Conservation (phyloP, 2,113 vertebrate species). For the Bambusicola thoracicus region DNA sequence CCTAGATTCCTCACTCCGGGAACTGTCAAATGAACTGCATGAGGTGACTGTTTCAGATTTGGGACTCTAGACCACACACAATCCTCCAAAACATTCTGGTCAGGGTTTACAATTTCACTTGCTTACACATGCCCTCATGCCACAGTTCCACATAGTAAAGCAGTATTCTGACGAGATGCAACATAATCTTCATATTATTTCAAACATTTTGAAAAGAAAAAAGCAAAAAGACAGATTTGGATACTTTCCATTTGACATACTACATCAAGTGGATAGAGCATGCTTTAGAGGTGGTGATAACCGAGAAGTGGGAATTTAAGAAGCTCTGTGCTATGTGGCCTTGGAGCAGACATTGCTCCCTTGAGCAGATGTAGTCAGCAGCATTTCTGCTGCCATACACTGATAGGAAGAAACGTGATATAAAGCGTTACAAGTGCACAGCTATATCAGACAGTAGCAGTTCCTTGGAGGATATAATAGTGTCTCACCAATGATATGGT, state of each 20-base stretch:
- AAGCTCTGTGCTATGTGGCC: background rate
- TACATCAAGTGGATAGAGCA: background rate
- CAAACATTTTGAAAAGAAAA: background rate
- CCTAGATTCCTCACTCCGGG: background rate
- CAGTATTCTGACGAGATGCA: background rate
- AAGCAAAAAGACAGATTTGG: background rate
- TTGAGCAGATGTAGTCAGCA: background rate
- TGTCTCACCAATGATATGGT: background rate
- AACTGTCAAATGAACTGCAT: background rate
- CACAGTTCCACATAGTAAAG: background rate
- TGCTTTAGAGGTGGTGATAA: background rate
- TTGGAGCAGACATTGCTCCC: too few species aligned
- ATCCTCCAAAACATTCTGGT: background rate
- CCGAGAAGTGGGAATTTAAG: background rate
- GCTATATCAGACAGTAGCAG: background rate
- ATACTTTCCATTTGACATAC: background rate
- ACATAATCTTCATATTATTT: background rate
- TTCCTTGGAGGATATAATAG: background rate
- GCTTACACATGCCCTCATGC: background rate
- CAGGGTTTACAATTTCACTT: background rate
- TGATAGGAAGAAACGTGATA: background rate
- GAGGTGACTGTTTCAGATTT: background rate
- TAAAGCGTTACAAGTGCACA: background rate
- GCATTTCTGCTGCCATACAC: background rate
- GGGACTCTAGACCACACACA: background rate